Evolutionary conservation across 1,140 invertebrate genomes (phyloP), one percentile per base, ranked within the genome.

Genomic region (Riptortus pedestris): DNA sequence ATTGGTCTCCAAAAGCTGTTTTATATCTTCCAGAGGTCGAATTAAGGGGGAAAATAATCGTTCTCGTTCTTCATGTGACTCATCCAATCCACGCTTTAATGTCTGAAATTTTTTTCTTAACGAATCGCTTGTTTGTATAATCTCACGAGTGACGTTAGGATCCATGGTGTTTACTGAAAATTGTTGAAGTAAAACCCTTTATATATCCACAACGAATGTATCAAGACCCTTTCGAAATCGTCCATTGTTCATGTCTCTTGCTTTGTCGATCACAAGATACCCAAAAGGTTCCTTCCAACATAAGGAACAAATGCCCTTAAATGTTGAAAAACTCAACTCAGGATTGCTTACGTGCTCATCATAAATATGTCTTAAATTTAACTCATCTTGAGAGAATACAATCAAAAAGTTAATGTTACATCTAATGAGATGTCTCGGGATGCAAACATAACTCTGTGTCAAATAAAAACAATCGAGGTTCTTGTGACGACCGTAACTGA

Each of bases 401-500:
- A 74, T 65, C 22, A 77, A 63, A 20, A 76, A 69, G 66, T 76
- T 76, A 7, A 70, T 68, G 69, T 74, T 76, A 67, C 75, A 73
- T 26, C 72, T 65, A 38, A 74, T 68, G 11, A 75, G 60, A 67
- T 74, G 72, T 70, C 76, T 77, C 7, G 72, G 73, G 47, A 75
- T 73, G 38, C 66, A 63, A n/a, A 70, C 65, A 66, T 74, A 75
- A 14, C n/a, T n/a, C n/a, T n/a, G n/a, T n/a, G n/a, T n/a, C n/a
- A n/a, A n/a, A n/a, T n/a, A n/a, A n/a, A n/a, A n/a, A n/a, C n/a
- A n/a, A n/a, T n/a, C n/a, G 72, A 72, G 73, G 47, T 73, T 58
- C 2, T 71, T 72, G 70, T 74, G 74, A 63, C 68, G 68, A 69
- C n/a, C n/a, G n/a, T n/a, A n/a, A n/a, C n/a, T n/a, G n/a, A 75